phyloP scores from a whole-genome alignment of 2,797 vertebrate genomes.

The Ambastaia sidthimunki region DNA sequence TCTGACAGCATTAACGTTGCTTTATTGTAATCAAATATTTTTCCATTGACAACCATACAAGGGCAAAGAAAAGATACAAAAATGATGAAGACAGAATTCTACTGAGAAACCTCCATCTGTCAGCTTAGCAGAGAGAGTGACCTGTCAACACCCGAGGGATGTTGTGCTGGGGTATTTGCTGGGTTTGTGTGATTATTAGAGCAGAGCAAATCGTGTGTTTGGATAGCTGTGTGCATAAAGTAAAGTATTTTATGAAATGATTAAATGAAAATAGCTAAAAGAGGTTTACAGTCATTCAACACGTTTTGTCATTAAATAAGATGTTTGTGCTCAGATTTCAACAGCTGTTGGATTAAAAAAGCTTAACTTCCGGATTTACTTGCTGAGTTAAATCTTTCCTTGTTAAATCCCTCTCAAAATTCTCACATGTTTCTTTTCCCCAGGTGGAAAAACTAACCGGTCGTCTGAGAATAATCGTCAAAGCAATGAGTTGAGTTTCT shows the following conservation, averaged over 20 bases:
- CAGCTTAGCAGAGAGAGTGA: slow-evolving; percentile 18
- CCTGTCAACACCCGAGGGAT: slow-evolving; percentile 29
- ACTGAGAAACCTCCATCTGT: slow-evolving; percentile 45
- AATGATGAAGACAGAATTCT: slow-evolving; percentile 36
- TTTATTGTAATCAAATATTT: background rate
- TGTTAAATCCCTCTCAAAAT: slow-evolving; percentile 16
- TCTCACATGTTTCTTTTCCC: background rate
- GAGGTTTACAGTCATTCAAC: background rate
- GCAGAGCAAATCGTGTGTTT: background rate
- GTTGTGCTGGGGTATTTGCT: slow-evolving; percentile 4
- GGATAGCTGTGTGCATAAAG: background rate
- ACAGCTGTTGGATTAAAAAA: slow-evolving; percentile 4
- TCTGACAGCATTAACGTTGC: background rate
- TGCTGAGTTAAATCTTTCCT: background rate
- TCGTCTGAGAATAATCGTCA: background rate
- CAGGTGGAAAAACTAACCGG: slow-evolving; percentile 3
- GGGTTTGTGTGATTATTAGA: slow-evolving; percentile 21
- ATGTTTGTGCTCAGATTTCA: no score
- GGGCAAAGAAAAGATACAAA: slow-evolving; percentile 31
- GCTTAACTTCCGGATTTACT: slow-evolving; percentile 5
- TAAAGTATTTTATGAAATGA: background rate
- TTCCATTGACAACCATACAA: slow-evolving; percentile 7
- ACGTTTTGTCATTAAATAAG: background rate
- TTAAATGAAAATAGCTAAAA: background rate
- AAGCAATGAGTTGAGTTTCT: slow-evolving; percentile 9